Conservation (phyloP, 2,888 invertebrate species). For the Ashinkailepas kermadecensis region DNA sequence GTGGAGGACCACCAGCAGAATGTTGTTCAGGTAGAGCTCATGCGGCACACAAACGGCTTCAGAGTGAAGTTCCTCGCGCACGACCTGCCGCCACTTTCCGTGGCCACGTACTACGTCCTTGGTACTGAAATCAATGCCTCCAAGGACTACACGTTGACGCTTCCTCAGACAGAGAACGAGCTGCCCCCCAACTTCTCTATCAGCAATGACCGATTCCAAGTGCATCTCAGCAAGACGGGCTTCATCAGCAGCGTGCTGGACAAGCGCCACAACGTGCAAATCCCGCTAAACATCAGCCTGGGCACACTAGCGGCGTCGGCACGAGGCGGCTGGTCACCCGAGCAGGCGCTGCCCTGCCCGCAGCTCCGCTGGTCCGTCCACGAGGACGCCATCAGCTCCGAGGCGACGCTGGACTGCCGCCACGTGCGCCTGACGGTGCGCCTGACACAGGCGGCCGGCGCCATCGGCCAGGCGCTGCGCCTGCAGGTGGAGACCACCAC, state of each 20-base stretch:
- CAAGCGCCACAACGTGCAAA: slow-evolving; percentile 63
- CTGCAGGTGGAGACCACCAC: slow-evolving; percentile 49
- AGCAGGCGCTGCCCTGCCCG: slow-evolving; percentile 60
- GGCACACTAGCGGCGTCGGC: slow-evolving; percentile 83
- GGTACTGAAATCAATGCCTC: too few species aligned
- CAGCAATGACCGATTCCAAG: slow-evolving; percentile 68
- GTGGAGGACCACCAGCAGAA: slow-evolving; percentile 46
- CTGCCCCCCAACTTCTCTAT: slow-evolving; percentile 59
- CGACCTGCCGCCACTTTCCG: slow-evolving; percentile 29
- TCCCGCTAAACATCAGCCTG: slow-evolving; percentile 72
- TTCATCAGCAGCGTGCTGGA: slow-evolving; percentile 71
- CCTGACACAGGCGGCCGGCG: slow-evolving; percentile 44
- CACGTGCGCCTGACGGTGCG: slow-evolving; percentile 45
- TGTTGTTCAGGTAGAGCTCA: neutral
- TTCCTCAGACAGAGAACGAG: slow-evolving; percentile 47
- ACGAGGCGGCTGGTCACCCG: slow-evolving; percentile 89
- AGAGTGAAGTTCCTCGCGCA: slow-evolving; percentile 41
- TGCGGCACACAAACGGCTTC: slow-evolving; percentile 10
- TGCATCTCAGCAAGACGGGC: slow-evolving; percentile 71
- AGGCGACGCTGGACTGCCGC: slow-evolving; percentile 69
- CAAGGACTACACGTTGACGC: slow-evolving; percentile 39
- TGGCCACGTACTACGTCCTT: slow-evolving; percentile 47
- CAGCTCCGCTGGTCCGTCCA: slow-evolving; percentile 64
- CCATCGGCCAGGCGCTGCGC: slow-evolving; percentile 55
- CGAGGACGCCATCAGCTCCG: slow-evolving; percentile 74